Base-by-base conservation (phyloP, 2,113 vertebrate species). In the Sinocyclocheilus rhinocerous region DNA sequence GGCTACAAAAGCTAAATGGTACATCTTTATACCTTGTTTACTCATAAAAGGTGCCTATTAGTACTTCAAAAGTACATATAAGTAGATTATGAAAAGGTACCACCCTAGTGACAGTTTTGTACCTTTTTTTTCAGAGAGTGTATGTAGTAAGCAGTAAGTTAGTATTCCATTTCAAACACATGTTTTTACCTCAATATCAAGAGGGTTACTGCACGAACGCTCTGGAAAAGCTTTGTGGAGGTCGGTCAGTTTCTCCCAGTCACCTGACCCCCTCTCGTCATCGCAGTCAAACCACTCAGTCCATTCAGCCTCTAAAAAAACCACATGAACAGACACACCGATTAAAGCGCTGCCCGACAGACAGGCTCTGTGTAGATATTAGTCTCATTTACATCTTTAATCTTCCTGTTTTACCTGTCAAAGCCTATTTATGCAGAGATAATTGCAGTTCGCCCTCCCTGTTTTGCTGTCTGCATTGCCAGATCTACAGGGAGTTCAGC, bases 231-330 rank as follows among this genome's bases (percentile, higher is more conserved):
- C 93, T 22, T 93, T 91, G 85, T 93, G 94, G 50, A 99, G 95
- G 88, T 97, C 97, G 1, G 95, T 94, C 57, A 97, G 92, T 76
- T 98, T 99, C 92, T 98, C 98, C 93, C 96, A 96, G 85, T 96
- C 97, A 91, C 97, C 97, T 33, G 95, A 94, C 78, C 94, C 96
- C 0, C 92, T 90, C 88, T 94, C 95, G 88, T 95, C 93, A 77
- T 96, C 96, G 22, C 96, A 96, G 90, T 96, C 89, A 76, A 98
- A 97, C 98, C 98, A 99, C 9, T 97, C 95, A 0, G 97, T 97
- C 98, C 98, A 99, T 89, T 97, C 96, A n/a, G 96, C 94, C 90
- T 99, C 98, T 99, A 22, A 59, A 92, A 13, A 87, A 16, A 16
- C 70, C 83, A 83, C 83, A 90, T 65, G 84, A 69, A 88, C 67